Base-by-base conservation (phyloP, 2,797 vertebrate genomes). In the Epinephelus awoara region DNA sequence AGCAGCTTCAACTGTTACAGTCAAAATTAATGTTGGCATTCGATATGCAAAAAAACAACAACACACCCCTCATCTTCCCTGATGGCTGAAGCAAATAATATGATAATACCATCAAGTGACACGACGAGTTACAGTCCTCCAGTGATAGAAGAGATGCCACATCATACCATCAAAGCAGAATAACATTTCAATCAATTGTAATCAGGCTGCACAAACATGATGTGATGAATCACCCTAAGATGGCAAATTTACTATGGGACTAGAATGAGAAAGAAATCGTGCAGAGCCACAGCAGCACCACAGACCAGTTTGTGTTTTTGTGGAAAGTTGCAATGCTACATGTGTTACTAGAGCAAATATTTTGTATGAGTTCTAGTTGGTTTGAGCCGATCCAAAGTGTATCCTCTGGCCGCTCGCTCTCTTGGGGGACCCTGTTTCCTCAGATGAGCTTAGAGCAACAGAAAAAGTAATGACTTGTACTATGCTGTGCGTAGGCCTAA, bases 391-490 rank as follows among this genome's bases (percentile, higher is more conserved):
- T 94, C 92, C 89, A 86, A 91, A 95, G 92, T 84, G 89, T 88
- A 92, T 95, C 91, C 93, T 92, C 88, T 85, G 87, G 92, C 87
- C 83, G 62, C 84, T 85, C 55, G 73, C 93, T 94, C 94, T 95
- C 95, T 67, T 75, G 93, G 92, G 95, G 88, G 82, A 86, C 79
- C 89, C 88, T 86, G 91, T 92, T 93, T 94, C 93, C 94, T 93
- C 93, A 93, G 92, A 94, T 94, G 93, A 94, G 94, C 94, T 94
- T 91, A 91, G 93, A 94, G 95, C 92, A 93, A 93, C 90, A 93
- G 94, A 93, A 91, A 95, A 95, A 96, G 94, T 95, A 96, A 96
- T 95, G 95, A 95, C 95, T 96, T 92, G 93, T 94, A 93, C 94
- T 84, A 88, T 93, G 87, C 91, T 85, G 91, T 88, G 90, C 88